A percentile compares a stretch with the other conserved stretches of the same genome.
Conservation (phyloP, 2,888 invertebrate species). For the Willowsia nigromaculata region DNA sequence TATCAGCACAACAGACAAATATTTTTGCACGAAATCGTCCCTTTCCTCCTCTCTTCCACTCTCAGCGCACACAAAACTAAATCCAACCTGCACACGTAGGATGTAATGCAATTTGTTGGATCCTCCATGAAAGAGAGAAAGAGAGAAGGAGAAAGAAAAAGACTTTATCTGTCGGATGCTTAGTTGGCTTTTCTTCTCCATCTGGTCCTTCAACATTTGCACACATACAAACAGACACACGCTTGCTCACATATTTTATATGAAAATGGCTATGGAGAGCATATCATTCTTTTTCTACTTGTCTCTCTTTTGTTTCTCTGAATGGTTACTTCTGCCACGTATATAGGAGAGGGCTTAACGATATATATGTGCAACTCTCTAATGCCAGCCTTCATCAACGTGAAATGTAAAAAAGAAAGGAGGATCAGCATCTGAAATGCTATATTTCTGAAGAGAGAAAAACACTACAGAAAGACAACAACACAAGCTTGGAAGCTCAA, state of each 20-base stretch:
- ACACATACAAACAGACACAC: not conserved
- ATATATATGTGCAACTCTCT: slow-evolving; percentile 11
- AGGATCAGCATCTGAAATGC: slow-evolving; percentile 25
- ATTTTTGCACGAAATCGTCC: slow-evolving; percentile 47
- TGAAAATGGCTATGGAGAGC: slow-evolving; percentile 4
- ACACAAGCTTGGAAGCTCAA: not conserved
- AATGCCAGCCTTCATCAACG: slow-evolving; percentile 51
- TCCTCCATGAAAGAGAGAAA: slow-evolving; percentile 11
- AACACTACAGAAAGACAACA: not conserved
- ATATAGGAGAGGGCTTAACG: not conserved
- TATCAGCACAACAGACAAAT: slow-evolving; percentile 41
- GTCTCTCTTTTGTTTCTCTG: not conserved
- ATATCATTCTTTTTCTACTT: not conserved
- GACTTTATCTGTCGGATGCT: slow-evolving; percentile 62
- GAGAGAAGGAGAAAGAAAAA: slow-evolving; percentile 36
- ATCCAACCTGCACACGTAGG: slow-evolving; percentile 35
- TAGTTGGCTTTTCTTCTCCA: slow-evolving; percentile 53
- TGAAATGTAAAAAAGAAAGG: slow-evolving; percentile 27
- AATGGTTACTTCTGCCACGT: not conserved
- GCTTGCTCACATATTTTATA: slow-evolving; percentile 10
- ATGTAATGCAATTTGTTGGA: slow-evolving; percentile 53
- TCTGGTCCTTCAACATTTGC: slow-evolving; percentile 20
- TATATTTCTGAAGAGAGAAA: not conserved
- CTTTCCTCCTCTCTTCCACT: slow-evolving; percentile 14
- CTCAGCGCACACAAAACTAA: slow-evolving; percentile 15